phyloP scores from a whole-genome alignment of 2,113 vertebrate genomes.

The Telmatochromis bifrenatus region DNA sequence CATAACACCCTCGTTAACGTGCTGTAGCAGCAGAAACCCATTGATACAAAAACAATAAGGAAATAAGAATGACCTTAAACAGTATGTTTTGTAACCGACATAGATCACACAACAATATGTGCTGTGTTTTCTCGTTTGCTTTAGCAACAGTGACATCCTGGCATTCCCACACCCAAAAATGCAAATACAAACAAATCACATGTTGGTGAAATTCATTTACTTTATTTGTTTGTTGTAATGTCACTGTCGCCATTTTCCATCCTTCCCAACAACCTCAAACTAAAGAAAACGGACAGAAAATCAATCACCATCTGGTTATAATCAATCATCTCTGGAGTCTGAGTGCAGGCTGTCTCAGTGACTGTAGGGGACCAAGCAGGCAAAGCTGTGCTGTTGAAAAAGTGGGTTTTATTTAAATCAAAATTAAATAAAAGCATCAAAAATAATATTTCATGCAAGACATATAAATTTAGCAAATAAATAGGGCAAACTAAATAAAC shows the following conservation, averaged over 20 bases:
- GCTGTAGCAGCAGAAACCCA: neutral
- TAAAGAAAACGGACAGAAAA: neutral
- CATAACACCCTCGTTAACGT: neutral
- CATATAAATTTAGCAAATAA: neutral
- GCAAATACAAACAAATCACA: neutral
- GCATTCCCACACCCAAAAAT: neutral
- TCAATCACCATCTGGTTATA: neutral
- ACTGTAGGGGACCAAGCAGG: neutral
- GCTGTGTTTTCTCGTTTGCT: neutral
- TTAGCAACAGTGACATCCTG: neutral
- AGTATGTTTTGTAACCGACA: neutral
- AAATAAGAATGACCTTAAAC: neutral
- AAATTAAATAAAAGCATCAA: neutral
- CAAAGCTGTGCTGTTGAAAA: neutral
- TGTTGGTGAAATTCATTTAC: fast-evolving
- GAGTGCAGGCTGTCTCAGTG: neutral
- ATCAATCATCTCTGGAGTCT: neutral
- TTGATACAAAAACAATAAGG: neutral
- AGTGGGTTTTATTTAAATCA: neutral
- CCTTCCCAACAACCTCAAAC: neutral
- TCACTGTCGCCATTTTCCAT: neutral
- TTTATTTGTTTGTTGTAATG: neutral
- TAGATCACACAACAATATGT: neutral
- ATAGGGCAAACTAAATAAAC: neutral
- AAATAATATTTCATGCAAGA: neutral